phyloP scores from a whole-genome alignment of 2,797 vertebrate species.

The Mormyrops boulengeri region DNA sequence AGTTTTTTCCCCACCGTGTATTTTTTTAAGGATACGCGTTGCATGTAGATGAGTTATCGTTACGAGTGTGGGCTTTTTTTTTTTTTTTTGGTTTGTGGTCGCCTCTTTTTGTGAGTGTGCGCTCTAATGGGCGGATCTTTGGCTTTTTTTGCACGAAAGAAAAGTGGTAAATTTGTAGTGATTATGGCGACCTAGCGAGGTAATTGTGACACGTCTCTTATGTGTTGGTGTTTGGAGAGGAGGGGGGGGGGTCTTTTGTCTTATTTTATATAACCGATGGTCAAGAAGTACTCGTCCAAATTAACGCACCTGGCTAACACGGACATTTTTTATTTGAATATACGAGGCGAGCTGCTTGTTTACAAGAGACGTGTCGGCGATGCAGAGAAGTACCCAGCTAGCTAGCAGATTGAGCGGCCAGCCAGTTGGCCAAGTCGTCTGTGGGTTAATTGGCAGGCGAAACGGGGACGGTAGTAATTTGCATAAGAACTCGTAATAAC shows the following conservation, averaged over 20 bases:
- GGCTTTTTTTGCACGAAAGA: not conserved
- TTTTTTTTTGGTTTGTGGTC: not conserved
- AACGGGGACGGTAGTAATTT: not conserved
- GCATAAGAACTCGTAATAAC: slow-evolving; percentile 10
- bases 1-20: not conserved
- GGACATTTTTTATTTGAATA: not conserved
- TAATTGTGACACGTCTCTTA: slow-evolving; percentile 21
- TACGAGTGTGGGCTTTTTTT: not conserved
- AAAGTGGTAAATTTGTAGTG: slow-evolving; percentile 11
- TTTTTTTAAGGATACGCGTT: not conserved
- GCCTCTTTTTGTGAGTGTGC: not conserved
- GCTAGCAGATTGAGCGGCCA: slow-evolving; percentile 65
- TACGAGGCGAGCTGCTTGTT: not conserved
- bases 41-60: not conserved
- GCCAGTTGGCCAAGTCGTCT: slow-evolving; percentile 61
- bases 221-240: slow-evolving; percentile 4
- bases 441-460: slow-evolving; percentile 55
- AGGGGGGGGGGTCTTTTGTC: slow-evolving; percentile 2
- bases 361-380: not conserved
- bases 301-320: not conserved
- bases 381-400: slow-evolving; percentile 8
- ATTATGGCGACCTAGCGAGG: slow-evolving; percentile 21
- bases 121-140: not conserved
- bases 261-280: slow-evolving; percentile 11
- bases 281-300: not conserved